Evolutionary conservation across 2,113 vertebrate species (phyloP).

Genomic region (Mola mola): DNA sequence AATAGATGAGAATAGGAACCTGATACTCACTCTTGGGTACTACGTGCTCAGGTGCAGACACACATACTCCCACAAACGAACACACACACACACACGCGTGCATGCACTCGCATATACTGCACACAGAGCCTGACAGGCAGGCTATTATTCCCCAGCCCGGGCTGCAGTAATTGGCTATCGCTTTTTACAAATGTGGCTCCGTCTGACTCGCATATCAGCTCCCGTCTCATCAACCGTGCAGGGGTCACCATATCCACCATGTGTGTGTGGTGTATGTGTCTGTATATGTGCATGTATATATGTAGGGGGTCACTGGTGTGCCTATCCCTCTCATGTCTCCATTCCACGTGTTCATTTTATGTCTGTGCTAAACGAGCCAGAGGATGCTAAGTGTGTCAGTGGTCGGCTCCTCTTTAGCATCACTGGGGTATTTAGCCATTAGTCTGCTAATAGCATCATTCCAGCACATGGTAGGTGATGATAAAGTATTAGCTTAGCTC

Average conservation of each 20-base stretch:
- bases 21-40: conserved; percentile 74
- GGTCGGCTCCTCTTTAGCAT: conserved; percentile 59
- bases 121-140: conserved; percentile 78
- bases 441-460: conserved; percentile 73
- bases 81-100: conserved; percentile 48
- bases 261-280: no score
- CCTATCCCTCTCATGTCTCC: conserved; percentile 69
- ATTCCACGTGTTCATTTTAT: conserved; percentile 61
- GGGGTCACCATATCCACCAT: conserved; percentile 75
- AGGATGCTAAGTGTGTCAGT: conserved; percentile 66
- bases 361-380: conserved; percentile 66
- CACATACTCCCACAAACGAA: conserved; percentile 38
- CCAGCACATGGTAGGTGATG: conserved; percentile 62
- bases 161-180: conserved; percentile 85
- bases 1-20: conserved; percentile 87
- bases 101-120: conserved; percentile 56
- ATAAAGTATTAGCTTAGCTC: conserved; percentile 77
- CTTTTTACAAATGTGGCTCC: conserved; percentile 86
- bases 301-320: conserved; percentile 65
- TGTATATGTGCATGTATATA: conserved; percentile 33
- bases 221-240: conserved; percentile 78
- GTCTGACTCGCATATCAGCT: conserved; percentile 80
- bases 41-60: conserved; percentile 64
- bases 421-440: conserved; percentile 74
- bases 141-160: conserved; percentile 86